Percentiles rank a stretch among this genome's conserved stretches.
Conservation (phyloP, 2,797 vertebrate genomes). For the Catamblyrhynchus diadema region DNA sequence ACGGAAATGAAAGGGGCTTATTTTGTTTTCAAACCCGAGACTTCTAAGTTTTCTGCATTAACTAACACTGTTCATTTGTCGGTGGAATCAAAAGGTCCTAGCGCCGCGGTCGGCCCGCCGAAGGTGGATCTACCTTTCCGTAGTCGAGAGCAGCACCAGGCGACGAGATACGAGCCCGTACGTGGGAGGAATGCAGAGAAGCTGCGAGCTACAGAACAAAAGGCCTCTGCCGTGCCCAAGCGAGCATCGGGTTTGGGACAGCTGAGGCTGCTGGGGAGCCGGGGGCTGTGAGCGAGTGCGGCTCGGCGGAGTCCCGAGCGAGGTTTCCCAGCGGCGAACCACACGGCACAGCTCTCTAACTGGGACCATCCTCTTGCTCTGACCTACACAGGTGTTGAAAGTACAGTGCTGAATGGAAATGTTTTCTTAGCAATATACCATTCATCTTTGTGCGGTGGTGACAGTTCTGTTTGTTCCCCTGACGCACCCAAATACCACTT, state of each 20-base stretch:
- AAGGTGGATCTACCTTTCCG: not conserved
- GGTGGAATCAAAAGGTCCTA: not conserved
- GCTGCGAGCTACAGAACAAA: not conserved
- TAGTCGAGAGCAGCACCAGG: rapidly evolving
- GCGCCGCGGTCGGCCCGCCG: not conserved
- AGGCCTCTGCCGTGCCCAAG: not conserved
- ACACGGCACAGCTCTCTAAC: rapidly evolving
- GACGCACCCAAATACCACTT: not conserved
- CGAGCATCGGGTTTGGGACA: not conserved
- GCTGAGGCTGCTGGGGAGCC: not conserved
- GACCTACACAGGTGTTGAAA: not conserved
- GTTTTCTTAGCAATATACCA: rapidly evolving
- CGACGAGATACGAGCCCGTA: not conserved
- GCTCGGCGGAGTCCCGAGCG: rapidly evolving
- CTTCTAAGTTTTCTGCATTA: not conserved
- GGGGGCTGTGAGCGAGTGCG: rapidly evolving
- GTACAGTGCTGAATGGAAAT: not conserved
- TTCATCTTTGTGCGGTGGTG: not conserved
- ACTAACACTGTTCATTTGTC: rapidly evolving
- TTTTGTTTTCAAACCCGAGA: not conserved
- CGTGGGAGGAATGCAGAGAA: slow-evolving; percentile 27
- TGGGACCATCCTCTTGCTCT: rapidly evolving
- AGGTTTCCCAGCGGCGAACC: rapidly evolving
- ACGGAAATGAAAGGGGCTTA: not conserved
- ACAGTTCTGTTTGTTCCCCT: not conserved